phyloP scores from a whole-genome alignment of 2,888 invertebrate species.

The Eristalis tenax region DNA sequence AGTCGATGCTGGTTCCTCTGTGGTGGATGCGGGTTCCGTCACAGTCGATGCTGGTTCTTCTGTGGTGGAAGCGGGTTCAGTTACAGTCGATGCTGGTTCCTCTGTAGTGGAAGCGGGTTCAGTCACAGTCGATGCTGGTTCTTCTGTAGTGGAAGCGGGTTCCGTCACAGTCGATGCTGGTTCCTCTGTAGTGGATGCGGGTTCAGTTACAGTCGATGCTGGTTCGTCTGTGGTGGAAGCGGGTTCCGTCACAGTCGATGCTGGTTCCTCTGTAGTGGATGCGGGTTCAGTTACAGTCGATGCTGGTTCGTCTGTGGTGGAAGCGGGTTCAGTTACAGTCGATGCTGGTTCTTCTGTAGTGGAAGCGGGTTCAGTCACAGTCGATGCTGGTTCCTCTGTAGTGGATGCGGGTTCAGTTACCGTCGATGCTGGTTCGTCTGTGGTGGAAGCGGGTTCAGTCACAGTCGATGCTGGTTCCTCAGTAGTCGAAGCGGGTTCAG shows the following conservation, averaged over 20 bases:
- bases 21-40: constrained; percentile 12
- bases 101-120: constrained; percentile 1
- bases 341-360: neutral
- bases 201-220: neutral
- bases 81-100: neutral
- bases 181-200: neutral
- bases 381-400: neutral
- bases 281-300: neutral
- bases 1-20: constrained; percentile 5
- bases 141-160: constrained; percentile 24
- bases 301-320: neutral
- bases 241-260: neutral
- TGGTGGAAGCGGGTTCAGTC: neutral
- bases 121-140: neutral
- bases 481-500: neutral
- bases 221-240: neutral
- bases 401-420: neutral
- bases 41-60: too few species aligned
- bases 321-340: neutral
- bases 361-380: neutral
- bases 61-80: constrained; percentile 11
- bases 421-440: neutral
- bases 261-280: neutral
- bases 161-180: neutral
- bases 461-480: constrained; percentile 3